A percentile compares a stretch with the other conserved stretches of the same genome.
Evolutionary conservation across 2,113 vertebrate genomes (phyloP).

Genomic region (Equus przewalskii): DNA sequence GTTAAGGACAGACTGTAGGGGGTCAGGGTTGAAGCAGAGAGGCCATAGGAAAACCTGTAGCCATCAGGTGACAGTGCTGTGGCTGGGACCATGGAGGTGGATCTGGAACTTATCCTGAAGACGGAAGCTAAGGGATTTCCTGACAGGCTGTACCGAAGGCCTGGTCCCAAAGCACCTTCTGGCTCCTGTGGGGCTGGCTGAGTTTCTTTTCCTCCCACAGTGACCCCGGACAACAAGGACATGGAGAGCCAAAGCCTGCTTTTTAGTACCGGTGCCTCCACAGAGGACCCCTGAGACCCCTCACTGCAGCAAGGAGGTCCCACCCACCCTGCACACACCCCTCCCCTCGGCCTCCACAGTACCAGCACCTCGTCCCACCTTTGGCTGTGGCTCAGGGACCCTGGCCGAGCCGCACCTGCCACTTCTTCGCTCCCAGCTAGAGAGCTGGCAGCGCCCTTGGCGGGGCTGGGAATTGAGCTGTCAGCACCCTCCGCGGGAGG

Average conservation of each 20-base stretch:
- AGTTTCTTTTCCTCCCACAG: slow-evolving; percentile 40
- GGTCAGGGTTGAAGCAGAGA: not conserved
- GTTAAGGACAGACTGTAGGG: not conserved
- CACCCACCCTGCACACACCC: not conserved
- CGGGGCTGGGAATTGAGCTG: slow-evolving; percentile 65
- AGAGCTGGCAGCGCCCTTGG: slow-evolving; percentile 7
- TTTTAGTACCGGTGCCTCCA: fast-evolving
- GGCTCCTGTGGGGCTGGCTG: not conserved
- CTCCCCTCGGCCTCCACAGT: not conserved
- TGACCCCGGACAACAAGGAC: not conserved
- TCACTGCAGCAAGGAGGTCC: not conserved
- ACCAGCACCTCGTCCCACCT: not conserved
- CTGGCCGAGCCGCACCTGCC: slow-evolving; percentile 46
- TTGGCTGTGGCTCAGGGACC: slow-evolving; percentile 24
- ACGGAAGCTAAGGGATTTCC: not conserved
- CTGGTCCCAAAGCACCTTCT: not conserved
- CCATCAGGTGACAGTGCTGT: not conserved
- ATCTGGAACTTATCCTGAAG: not conserved
- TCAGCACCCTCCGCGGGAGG: not conserved
- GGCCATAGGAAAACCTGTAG: not conserved
- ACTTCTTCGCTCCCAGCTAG: not conserved
- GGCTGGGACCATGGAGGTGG: not conserved
- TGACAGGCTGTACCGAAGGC: not conserved
- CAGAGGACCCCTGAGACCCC: not conserved
- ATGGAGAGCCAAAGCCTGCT: slow-evolving; percentile 26